Evolutionary conservation across 2,888 invertebrate genomes (phyloP).

Genomic region (Smittia aterrima): DNA sequence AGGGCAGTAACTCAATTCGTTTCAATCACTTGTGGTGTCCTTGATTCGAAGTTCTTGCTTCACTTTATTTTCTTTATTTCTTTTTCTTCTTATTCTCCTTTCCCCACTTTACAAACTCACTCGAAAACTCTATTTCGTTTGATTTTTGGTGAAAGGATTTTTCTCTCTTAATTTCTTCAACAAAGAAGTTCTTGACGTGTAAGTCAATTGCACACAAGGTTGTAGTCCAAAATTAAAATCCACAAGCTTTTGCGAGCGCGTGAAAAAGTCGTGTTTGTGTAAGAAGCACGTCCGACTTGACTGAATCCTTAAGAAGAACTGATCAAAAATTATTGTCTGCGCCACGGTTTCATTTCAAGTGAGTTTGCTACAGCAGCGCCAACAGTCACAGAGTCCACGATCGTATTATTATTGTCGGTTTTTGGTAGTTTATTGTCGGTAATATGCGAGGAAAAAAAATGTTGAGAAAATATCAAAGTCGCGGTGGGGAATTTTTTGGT

Average conservation of each 20-base stretch:
- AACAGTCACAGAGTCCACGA: constrained; percentile 12
- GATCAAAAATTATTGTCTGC: constrained; percentile 21
- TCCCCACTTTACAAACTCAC: not conserved
- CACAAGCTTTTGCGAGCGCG: not conserved
- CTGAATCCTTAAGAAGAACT: constrained; percentile 39
- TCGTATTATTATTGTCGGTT: not conserved
- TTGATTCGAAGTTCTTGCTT: not conserved
- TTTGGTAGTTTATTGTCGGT: constrained; percentile 24
- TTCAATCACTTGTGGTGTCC: constrained; percentile 18
- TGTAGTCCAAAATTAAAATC: not conserved
- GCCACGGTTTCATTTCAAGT: constrained; percentile 26
- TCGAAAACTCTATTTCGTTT: not conserved
- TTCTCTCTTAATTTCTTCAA: not conserved
- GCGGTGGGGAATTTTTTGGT: constrained; percentile 13
- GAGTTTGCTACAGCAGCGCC: constrained; percentile 18
- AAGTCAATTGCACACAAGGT: constrained; percentile 15
- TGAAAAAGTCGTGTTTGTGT: not conserved
- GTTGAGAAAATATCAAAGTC: not conserved
- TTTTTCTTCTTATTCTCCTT: not conserved
- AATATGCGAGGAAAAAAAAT: constrained; percentile 1
- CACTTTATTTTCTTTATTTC: not conserved
- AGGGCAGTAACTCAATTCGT: not conserved
- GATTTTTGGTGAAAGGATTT: constrained; percentile 9
- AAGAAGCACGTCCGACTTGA: constrained; percentile 29
- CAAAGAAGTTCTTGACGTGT: not conserved